Conservation (phyloP, 2,113 vertebrate genomes). For the human (Homo sapiens) region DNA sequence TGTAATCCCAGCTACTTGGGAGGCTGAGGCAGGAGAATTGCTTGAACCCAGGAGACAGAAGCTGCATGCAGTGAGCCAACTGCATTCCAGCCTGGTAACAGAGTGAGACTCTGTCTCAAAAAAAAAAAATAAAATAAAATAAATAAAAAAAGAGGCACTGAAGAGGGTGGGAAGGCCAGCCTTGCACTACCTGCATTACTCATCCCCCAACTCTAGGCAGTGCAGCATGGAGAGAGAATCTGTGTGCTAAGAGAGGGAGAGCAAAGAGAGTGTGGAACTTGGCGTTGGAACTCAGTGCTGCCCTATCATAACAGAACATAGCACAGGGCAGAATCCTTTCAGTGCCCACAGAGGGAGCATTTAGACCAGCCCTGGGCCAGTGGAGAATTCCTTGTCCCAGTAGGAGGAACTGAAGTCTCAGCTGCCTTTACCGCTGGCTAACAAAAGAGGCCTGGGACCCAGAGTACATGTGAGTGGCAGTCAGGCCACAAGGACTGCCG, state of each 20-base stretch:
- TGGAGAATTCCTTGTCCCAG: background rate
- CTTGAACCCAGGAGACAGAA: no score
- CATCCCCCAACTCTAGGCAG: background rate
- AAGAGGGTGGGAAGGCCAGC: background rate
- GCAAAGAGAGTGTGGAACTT: background rate
- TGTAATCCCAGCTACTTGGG: no score
- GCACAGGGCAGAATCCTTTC: background rate
- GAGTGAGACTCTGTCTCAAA: no score
- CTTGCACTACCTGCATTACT: background rate
- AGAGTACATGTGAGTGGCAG: background rate
- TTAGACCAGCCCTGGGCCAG: background rate
- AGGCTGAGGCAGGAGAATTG: no score
- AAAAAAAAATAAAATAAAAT: no score
- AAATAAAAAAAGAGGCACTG: background rate
- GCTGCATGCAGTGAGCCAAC: no score
- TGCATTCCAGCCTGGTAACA: no score
- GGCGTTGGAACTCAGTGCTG: background rate
- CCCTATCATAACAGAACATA: background rate
- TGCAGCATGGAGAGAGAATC: background rate
- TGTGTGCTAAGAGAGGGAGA: background rate
- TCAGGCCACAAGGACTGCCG: background rate
- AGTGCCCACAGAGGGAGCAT: background rate
- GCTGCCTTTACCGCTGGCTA: background rate
- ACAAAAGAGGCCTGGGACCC: background rate
- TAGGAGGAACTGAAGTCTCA: background rate